A percentile compares a stretch with the other conserved stretches of the same genome.
phyloP scores from a whole-genome alignment of 2,888 invertebrate genomes.

The Eupeodes latifasciatus region DNA sequence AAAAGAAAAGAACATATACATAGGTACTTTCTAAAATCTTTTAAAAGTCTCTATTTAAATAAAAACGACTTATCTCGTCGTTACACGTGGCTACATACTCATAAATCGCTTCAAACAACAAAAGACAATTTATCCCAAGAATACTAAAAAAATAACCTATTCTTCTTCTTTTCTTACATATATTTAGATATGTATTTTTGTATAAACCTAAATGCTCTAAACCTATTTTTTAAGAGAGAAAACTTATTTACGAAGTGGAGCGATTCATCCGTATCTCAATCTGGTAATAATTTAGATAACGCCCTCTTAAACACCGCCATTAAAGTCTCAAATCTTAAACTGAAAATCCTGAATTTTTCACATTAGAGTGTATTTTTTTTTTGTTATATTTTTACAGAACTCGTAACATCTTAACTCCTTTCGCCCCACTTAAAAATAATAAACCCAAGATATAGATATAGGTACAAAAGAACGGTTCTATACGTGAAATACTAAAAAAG shows the following conservation, averaged over 20 bases:
- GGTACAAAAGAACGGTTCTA: constrained; percentile 41
- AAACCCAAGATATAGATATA: constrained; percentile 26
- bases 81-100: neutral
- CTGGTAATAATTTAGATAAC: constrained; percentile 69
- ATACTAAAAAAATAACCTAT: neutral
- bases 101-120: constrained; percentile 23
- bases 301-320: constrained; percentile 67
- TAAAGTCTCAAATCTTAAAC: constrained; percentile 60
- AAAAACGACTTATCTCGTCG: neutral
- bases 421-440: constrained; percentile 11
- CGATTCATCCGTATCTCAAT: constrained; percentile 56
- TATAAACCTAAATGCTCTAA: neutral
- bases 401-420: neutral
- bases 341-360: constrained; percentile 49
- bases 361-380: neutral
- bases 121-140: neutral
- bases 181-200: neutral
- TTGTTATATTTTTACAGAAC: neutral
- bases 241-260: constrained; percentile 27
- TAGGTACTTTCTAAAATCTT: neutral
- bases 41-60: neutral
- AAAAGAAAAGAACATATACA: too few species aligned
- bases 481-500: constrained; percentile 42
- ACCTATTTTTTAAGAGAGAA: neutral
- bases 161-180: neutral